Base-by-base conservation (phyloP, 1,140 invertebrate species). In the Fopius arisanus region DNA sequence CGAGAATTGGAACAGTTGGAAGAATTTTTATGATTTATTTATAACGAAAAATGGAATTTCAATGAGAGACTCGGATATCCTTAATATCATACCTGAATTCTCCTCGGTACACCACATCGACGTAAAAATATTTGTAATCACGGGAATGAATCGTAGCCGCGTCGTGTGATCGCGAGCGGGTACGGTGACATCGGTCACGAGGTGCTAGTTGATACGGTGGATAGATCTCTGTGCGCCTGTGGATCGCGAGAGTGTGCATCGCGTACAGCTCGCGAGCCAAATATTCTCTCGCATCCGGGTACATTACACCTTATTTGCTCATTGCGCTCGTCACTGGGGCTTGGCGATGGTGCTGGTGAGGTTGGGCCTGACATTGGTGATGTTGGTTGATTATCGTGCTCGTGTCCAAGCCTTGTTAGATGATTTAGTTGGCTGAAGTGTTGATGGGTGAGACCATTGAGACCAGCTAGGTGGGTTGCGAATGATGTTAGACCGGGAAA, bases 251-350 rank as follows among this genome's bases (percentile, higher is more conserved):
- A 88, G 81, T 92, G 91, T 12, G 88, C 85, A 77, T 92, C 91
- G 5, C 91, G 84, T 62, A 90, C 90, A 28, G 90, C 89, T 21
- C 89, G 83, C 5, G 91, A 91, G 3, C 88, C 89, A 82, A 92
- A 93, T 0, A 92, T 85, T 73, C 90, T 89, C 4, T 89, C 88
- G 81, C 92, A 92, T 0, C 91, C 91, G 3, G 89, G 87, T 1
- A 91, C 84, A 0, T 89, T 90, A 78, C 91, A 92, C 21, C 87
- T 85, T 48, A 88, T 89, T 81, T 91, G 84, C 9, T 90, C 89
- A 10, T 81, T 82, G 5, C 78, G 68, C 1, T 83, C 82, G 7
- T 86, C 83, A 21, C 26, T 28, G 6, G 75, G 54, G n/a, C 75
- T 79, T 0, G 76, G 67, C 19, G 78, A 78, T 3, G 77, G 77